These are phyloP conservation scores for Pteria penguin DNA, from an alignment of 2,888 invertebrate genomes.

Conservation along the genomic window DNA sequence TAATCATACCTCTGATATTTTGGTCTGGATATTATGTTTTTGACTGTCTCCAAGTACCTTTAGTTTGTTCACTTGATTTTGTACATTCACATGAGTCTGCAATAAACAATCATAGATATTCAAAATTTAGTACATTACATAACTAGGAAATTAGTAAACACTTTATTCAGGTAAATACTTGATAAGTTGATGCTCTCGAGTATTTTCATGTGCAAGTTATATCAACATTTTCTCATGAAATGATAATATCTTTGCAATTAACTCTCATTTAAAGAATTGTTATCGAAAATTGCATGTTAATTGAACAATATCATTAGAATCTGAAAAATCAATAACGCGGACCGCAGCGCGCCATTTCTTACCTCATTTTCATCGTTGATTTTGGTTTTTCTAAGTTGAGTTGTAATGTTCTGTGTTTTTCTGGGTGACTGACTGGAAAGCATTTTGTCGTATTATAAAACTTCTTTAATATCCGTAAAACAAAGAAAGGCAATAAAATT, in stretches of 20 bases:
- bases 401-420: slow-evolving; percentile 57
- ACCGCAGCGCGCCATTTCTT: too few species aligned
- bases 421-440: slow-evolving; percentile 52
- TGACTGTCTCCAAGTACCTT: slow-evolving; percentile 51
- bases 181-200: too few species aligned
- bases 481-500: background rate
- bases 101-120: slow-evolving; percentile 30
- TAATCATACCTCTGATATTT: background rate
- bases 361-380: slow-evolving; percentile 74
- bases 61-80: slow-evolving; percentile 13
- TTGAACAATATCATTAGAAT: too few species aligned
- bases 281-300: too few species aligned
- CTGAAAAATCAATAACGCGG: too few species aligned
- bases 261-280: too few species aligned
- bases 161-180: background rate
- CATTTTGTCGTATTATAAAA: slow-evolving; percentile 42
- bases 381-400: slow-evolving; percentile 56
- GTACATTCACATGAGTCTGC: slow-evolving; percentile 38
- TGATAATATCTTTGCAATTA: too few species aligned
- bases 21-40: background rate
- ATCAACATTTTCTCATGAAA: too few species aligned
- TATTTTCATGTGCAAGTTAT: too few species aligned
- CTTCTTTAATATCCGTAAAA: background rate
- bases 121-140: background rate
- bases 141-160: background rate